These are phyloP conservation scores for Lithodes maja DNA, from an alignment of 2,888 invertebrate species.

Conservation along the genomic window DNA sequence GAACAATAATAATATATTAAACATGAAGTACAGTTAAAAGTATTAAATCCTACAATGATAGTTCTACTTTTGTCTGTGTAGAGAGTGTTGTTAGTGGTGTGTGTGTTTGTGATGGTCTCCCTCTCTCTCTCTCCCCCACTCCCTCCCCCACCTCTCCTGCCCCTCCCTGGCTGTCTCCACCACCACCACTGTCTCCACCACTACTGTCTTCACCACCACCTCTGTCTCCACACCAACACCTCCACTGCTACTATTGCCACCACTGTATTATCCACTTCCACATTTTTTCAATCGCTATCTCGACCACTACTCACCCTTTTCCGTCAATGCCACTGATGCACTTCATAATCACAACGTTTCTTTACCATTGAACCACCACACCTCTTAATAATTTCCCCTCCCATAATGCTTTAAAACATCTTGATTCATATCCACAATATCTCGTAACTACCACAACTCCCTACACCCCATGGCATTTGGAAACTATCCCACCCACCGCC, in stretches of 20 bases:
- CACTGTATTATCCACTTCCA: background rate
- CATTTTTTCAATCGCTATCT: background rate
- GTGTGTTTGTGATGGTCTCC: conserved; percentile 63
- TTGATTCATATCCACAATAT: background rate
- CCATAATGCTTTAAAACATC: background rate
- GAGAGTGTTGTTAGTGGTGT: conserved; percentile 48
- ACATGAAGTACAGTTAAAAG: too few species aligned
- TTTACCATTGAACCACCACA: background rate
- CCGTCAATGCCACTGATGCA: too few species aligned
- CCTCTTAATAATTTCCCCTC: background rate
- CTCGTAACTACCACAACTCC: background rate
- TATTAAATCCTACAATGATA: background rate
- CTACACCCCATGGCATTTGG: background rate
- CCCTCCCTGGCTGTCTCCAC: conserved; percentile 43
- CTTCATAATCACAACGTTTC: too few species aligned
- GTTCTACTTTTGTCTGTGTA: conserved; percentile 21
- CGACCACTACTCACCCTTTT: background rate
- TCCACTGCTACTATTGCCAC: background rate
- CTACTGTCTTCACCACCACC: conserved; percentile 10
- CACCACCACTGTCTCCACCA: background rate
- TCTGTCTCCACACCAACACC: background rate
- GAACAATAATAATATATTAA: too few species aligned
- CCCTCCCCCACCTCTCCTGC: conserved; percentile 48
- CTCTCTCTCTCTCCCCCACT: conserved; percentile 59
- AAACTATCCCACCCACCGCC: background rate